Base-by-base conservation (phyloP, 2,113 vertebrate genomes). In the Brachirus orientalis region DNA sequence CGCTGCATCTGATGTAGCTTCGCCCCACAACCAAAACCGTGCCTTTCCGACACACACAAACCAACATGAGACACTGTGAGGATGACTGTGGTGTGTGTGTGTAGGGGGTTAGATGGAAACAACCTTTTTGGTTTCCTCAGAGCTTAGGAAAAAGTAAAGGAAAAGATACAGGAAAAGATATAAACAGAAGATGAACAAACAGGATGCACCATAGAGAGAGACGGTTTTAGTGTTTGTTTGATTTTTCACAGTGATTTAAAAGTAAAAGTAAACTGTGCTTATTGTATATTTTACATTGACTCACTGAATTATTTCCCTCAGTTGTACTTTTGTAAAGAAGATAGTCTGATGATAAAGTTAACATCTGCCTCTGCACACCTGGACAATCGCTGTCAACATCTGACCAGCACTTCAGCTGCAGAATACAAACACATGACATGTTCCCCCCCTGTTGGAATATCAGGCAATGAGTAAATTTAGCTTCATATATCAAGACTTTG, bases 1-100 rank as follows among this genome's bases (percentile, higher is more conserved):
- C 71, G 61, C 70, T 67, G 73, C 73, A 85, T 84, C 80, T 88
- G 82, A 88, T 80, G 86, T 63, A 65, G 59, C 68, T 77, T 80
- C 17, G 37, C 69, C 67, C 66, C 59, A 80, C 78, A 89, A 87
- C 88, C 73, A 88, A 44, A 73, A 67, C 71, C 6, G 57, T 37
- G 44, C 38, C 64, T 76, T 77, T 71, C 50, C 20, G 45, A 78
- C 14, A 20, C 57, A 73, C 74, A 85, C 75, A 86, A 72, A 87
- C 79, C 89, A 84, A 83, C 73, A 83, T 35, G 70, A 84, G 47
- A 79, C 60, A 62, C 64, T 28, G 5, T 63, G 51, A 48, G 43
- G n/a, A n/a, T n/a, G n/a, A n/a, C n/a, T 56, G 69, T 60, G 41
- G 11, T 43, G 22, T 54, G 41, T 50, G 17, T 63, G 63, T 36